A percentile compares a stretch with the other conserved stretches of the same genome.
Evolutionary conservation across 2,888 invertebrate species (phyloP).

Genomic region (Dolichopus griseipennis): DNA sequence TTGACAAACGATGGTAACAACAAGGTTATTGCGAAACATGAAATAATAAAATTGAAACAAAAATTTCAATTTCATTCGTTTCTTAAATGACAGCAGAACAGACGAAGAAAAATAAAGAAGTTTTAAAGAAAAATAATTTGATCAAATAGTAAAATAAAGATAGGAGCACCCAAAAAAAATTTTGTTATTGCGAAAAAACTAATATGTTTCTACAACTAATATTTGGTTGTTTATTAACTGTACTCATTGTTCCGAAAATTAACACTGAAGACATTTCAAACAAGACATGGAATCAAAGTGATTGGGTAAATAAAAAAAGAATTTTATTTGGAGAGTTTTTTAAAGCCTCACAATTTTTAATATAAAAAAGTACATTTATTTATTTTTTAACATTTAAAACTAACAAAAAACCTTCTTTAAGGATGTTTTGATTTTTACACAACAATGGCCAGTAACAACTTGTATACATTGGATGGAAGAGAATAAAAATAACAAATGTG

Average conservation of each 20-base stretch:
- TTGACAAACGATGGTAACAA: too few species aligned
- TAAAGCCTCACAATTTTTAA: not conserved
- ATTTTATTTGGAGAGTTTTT: not conserved
- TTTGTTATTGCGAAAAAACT: too few species aligned
- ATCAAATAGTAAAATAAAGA: too few species aligned
- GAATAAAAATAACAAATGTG: conserved; percentile 52
- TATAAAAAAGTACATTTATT: too few species aligned
- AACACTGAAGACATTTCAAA: not conserved
- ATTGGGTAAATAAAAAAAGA: not conserved
- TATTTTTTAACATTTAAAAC: too few species aligned
- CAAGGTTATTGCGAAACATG: too few species aligned
- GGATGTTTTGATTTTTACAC: conserved; percentile 71
- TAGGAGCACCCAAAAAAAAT: too few species aligned
- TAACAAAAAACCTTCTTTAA: not conserved
- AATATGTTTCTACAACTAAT: not conserved
- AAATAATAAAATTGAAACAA: too few species aligned
- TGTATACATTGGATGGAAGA: conserved; percentile 63
- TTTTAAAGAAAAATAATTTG: too few species aligned
- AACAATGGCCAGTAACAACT: conserved; percentile 67
- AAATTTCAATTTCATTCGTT: too few species aligned
- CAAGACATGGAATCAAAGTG: not conserved
- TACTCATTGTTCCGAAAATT: not conserved
- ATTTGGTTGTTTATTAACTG: not conserved
- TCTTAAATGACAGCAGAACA: too few species aligned
- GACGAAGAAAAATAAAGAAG: too few species aligned